Evolutionary conservation across 2,797 vertebrate genomes (phyloP), one percentile per base, ranked within the genome.

Genomic region (Rhinatrema bivittatum): DNA sequence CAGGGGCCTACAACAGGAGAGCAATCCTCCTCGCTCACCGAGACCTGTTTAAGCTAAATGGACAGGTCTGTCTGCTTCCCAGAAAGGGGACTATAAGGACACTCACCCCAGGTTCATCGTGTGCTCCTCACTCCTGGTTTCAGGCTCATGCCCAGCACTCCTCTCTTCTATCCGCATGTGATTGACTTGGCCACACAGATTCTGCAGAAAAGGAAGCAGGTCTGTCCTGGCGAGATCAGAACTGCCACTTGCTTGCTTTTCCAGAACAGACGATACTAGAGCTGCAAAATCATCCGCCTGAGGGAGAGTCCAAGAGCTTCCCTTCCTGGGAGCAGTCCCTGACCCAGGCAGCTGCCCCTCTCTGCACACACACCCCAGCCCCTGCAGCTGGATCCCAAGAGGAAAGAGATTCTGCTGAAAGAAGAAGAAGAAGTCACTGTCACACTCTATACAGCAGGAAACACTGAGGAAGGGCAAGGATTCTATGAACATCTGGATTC

Each of bases 131-230:
- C 29, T 23, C 30, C 20, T 32, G 6, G 41, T 7, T 3, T 1
- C 29, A 5, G 24, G 60, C 21, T 52, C 50, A 1, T 35, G 48
- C 16, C 12, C 42, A 34, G 54, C 52, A 3, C 46, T 5, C 0
- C 29, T 37, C 3, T 53, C 70, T 20, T 52, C 72, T 13, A 68
- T 45, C 1, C 74, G 76, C 11, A 93, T 84, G 52, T 78, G 81
- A 5, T 79, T 85, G 29, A 93, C 89, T 57, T 88, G 89, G 47
- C 83, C 64, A 5, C 89, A 93, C 5, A 96, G 44, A 4, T 62
- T 87, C 41, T 87, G 87, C 13, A 98, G 86, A 34, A 91, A 45
- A 8, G 91, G 89, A 26, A 93, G 81, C 17, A 94, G 78, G 28
- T 87, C 82, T 0, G 84, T 67, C 25, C 36, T 19, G 10, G 71